Evolutionary conservation across 2,888 invertebrate species (phyloP).

Genomic region (Agrotis ipsilon): DNA sequence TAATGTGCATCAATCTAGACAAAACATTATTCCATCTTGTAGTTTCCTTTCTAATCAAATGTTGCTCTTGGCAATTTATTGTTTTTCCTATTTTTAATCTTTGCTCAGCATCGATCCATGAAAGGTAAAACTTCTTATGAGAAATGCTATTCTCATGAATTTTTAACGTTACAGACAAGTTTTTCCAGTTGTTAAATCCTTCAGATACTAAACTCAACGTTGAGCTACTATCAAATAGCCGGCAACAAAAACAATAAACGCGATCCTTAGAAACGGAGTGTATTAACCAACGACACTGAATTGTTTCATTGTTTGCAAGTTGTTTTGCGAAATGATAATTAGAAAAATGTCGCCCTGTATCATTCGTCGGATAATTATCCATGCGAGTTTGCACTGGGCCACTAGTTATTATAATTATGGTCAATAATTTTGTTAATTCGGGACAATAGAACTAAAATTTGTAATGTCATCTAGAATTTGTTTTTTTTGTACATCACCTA

Average conservation of each 20-base stretch:
- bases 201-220: background rate
- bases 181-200: background rate
- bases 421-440: background rate
- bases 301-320: background rate
- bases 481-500: background rate
- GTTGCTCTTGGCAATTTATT: background rate
- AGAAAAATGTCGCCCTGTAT: background rate
- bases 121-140: background rate
- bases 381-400: background rate
- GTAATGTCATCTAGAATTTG: background rate
- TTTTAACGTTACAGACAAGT: background rate
- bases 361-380: background rate
- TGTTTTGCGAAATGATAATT: background rate
- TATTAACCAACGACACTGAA: background rate
- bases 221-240: background rate
- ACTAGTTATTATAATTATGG: background rate
- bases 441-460: background rate
- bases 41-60: background rate
- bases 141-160: background rate
- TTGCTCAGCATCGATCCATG: background rate
- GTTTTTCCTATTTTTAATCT: background rate
- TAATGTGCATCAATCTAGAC: background rate
- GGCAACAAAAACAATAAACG: background rate
- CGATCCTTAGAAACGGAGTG: background rate
- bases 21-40: constrained; percentile 1